Base-by-base conservation (phyloP, 1,140 invertebrate genomes). In the Dendrolimus kikuchii region DNA sequence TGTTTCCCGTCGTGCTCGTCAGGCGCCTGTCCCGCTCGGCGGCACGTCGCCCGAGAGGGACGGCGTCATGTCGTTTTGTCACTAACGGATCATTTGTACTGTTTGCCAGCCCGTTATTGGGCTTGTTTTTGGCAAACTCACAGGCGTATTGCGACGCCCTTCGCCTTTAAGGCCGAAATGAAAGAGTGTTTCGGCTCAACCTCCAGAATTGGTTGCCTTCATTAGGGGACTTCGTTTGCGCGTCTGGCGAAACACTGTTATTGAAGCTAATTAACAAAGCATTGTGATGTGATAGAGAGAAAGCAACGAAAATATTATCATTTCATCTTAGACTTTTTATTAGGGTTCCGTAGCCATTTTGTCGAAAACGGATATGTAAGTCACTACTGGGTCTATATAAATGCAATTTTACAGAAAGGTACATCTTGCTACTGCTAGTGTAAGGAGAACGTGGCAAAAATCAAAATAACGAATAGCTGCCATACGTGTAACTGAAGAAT, bases 51-150 rank as follows among this genome's bases (percentile, higher is more conserved):
- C 55, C 49, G 67, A 80, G 66, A 66, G 76, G 62, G 79, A 78
- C 58, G 57, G 61, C 49, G 49, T 57, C 65, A 66, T 56, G 63
- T 75, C 72, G 67, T 81, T 81, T 74, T 81, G 77, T 79, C 73
- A 80, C 80, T 79, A 79, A 81, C 70, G 75, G 71, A 74, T 81
- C 75, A 82, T 81, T 83, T 83, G 74, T 77, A 76, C 75, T 79
- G 76, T 83, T 86, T 83, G 74, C 77, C 62, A 82, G 78, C 63
- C 75, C 69, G 77, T 80, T 83, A 83, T 82, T 82, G 77, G 71
- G 76, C 79, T 84, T 82, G 80, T 82, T 86, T 79, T 80, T 81
- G 82, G 77, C 74, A 81, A 80, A 82, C 64, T 73, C 71, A 71
- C 74, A 73, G 63, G 71, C 68, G 71, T 77, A 71, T 77, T 72